Evolutionary conservation across 2,888 invertebrate genomes (phyloP).

Genomic region (Amiota minor): DNA sequence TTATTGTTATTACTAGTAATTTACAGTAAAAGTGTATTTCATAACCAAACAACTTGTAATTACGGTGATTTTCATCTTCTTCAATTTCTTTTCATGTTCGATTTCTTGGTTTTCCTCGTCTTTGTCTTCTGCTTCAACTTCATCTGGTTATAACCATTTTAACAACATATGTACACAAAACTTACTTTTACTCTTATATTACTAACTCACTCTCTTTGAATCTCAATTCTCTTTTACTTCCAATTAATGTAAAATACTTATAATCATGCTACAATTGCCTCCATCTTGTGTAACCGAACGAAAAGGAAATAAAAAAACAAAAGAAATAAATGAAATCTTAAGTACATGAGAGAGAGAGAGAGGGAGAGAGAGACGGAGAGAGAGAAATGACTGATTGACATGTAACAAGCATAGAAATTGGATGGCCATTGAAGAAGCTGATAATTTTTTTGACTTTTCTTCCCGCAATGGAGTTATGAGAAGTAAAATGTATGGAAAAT

Average conservation of each 20-base stretch:
- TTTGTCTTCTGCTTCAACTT: not conserved
- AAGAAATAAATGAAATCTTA: not conserved
- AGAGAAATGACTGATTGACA: not conserved
- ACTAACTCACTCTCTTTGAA: no score
- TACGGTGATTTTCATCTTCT: not conserved
- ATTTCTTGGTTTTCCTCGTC: no score
- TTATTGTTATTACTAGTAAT: not conserved
- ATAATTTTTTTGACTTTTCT: no score
- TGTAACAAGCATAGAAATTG: no score
- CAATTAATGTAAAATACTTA: no score
- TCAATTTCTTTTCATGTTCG: not conserved
- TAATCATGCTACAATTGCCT: no score
- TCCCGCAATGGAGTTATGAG: no score
- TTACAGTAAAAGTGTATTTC: conserved; percentile 5
- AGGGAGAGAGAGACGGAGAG: not conserved
- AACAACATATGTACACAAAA: not conserved
- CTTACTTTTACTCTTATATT: not conserved
- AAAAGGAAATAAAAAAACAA: not conserved
- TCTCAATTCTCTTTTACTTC: no score
- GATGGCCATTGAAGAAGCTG: no score
- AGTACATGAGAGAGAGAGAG: not conserved
- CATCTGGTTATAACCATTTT: not conserved
- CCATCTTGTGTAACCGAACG: no score
- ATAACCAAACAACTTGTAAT: not conserved
- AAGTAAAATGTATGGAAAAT: no score